Conservation (phyloP, 2,888 invertebrate genomes). For the Brachypterus glaber region DNA sequence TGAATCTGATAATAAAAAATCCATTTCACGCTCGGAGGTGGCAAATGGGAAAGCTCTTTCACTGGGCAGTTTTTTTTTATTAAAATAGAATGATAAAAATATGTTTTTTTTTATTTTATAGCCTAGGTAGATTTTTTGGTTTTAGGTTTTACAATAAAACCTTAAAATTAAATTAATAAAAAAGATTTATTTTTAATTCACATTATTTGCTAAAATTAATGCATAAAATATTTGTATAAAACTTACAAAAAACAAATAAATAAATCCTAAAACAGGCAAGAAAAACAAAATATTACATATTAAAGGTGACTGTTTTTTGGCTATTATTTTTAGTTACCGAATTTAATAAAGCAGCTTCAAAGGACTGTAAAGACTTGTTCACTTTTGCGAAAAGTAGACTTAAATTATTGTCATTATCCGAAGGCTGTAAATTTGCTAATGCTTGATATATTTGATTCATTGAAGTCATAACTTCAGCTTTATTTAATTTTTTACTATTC, state of each 20-base stretch:
- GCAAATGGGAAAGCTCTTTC: no score
- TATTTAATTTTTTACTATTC: constrained; percentile 26
- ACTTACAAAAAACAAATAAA: constrained; percentile 7
- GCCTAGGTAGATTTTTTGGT: no score
- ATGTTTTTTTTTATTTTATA: no score
- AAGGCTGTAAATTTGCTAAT: constrained; percentile 30
- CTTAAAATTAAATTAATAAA: no score
- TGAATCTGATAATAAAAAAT: no score
- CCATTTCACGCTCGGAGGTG: no score
- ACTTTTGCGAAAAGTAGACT: constrained; percentile 36
- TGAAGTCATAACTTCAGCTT: constrained; percentile 28
- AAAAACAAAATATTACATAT: constrained; percentile 18
- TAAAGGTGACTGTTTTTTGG: constrained; percentile 35
- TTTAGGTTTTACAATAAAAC: no score
- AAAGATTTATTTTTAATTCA: no score
- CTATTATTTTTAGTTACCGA: constrained; percentile 25
- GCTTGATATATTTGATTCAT: constrained; percentile 36
- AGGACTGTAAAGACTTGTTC: constrained; percentile 36
- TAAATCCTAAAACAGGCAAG: constrained; percentile 8
- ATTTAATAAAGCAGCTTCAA: constrained; percentile 34
- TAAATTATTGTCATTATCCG: constrained; percentile 34
- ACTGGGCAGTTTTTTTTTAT: no score
- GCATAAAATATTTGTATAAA: no score
- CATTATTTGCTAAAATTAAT: no score
- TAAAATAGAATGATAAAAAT: no score